phyloP scores from a whole-genome alignment of 2,113 vertebrate genomes.

The Phoenicopterus ruber region DNA sequence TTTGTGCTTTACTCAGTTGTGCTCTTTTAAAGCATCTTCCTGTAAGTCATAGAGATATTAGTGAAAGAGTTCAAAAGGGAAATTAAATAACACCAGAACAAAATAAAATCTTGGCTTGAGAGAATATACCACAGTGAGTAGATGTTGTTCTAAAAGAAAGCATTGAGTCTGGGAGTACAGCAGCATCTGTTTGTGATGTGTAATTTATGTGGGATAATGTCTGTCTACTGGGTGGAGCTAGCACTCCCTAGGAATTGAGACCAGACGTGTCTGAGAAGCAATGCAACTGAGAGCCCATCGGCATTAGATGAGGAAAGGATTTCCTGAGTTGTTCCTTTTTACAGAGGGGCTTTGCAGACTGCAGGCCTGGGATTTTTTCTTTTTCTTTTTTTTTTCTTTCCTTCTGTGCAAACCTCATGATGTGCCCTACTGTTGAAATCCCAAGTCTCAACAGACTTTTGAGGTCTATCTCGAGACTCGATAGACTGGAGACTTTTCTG shows the following conservation, averaged over 20 bases:
- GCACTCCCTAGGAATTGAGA: not conserved
- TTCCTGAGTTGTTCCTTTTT: not conserved
- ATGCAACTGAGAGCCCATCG: not conserved
- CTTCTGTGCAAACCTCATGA: not conserved
- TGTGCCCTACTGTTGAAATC: not conserved
- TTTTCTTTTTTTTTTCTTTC: too few relatives aligned
- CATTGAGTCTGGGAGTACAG: not conserved
- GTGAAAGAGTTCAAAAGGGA: not conserved
- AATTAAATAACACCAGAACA: not conserved
- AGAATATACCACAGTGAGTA: not conserved
- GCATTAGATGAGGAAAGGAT: not conserved
- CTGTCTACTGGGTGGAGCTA: not conserved
- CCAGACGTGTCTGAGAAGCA: not conserved
- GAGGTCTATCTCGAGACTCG: not conserved
- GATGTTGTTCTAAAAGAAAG: not conserved
- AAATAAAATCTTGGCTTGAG: not conserved
- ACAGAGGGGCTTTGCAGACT: not conserved
- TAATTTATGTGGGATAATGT: not conserved
- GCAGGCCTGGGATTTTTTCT: not conserved
- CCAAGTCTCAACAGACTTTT: not conserved
- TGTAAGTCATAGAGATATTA: not conserved
- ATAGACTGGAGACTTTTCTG: not conserved
- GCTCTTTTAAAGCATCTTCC: not conserved
- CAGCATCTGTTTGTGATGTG: not conserved
- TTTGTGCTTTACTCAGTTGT: not conserved